Percentiles rank a stretch among this genome's conserved stretches.
phyloP scores from a whole-genome alignment of 2,113 vertebrate species.

The Nestor notabilis region DNA sequence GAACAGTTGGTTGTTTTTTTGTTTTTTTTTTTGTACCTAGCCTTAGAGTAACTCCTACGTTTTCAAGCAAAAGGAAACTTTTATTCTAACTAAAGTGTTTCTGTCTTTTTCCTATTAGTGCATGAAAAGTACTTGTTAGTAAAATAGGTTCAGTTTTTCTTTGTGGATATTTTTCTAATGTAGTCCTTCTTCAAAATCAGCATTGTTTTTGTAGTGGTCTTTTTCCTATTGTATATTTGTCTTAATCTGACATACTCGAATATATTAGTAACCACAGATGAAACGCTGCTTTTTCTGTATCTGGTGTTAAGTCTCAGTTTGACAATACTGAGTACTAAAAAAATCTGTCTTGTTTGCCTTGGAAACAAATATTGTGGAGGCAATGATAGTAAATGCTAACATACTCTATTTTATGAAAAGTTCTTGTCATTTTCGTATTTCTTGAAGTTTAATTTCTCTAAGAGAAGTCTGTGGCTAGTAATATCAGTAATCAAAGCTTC shows the following conservation, averaged over 20 bases:
- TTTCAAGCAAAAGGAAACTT: neutral
- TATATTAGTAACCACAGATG: neutral
- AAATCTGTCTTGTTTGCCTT: neutral
- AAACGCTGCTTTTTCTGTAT: neutral
- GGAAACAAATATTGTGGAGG: neutral
- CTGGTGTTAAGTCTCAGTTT: neutral
- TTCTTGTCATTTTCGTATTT: neutral
- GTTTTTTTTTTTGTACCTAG: neutral
- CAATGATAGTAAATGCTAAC: neutral
- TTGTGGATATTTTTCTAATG: neutral
- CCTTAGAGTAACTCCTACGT: neutral
- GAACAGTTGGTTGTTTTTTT: neutral
- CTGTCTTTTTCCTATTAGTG: neutral
- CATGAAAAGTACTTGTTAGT: neutral
- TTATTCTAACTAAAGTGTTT: neutral
- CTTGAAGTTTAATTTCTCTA: neutral
- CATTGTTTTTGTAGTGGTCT: neutral
- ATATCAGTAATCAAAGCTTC: neutral
- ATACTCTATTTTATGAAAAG: neutral
- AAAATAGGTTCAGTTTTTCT: neutral
- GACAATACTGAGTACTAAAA: neutral
- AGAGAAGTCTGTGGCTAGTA: neutral
- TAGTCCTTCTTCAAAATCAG: neutral
- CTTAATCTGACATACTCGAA: neutral
- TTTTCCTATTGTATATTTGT: neutral